A percentile compares a stretch with the other conserved stretches of the same genome.
phyloP scores from a whole-genome alignment of 2,888 invertebrate genomes.

The Automeris io region DNA sequence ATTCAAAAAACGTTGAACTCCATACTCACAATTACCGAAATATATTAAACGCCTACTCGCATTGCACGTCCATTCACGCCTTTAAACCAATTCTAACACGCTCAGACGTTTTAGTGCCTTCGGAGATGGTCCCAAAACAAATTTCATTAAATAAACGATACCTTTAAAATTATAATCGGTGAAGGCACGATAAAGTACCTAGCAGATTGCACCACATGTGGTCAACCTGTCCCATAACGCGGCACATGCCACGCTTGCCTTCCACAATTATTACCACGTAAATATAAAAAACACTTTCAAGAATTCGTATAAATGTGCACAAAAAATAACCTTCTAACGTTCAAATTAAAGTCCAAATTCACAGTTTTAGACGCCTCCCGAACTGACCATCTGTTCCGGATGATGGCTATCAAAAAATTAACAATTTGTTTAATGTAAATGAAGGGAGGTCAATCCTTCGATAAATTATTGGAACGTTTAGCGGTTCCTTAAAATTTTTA shows the following conservation, averaged over 20 bases:
- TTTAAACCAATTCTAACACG: slow-evolving; percentile 16
- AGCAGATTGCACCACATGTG: slow-evolving; percentile 73
- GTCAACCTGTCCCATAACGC: slow-evolving; percentile 73
- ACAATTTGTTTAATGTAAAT: slow-evolving; percentile 77
- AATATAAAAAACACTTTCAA: slow-evolving; percentile 52
- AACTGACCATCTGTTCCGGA: slow-evolving; percentile 67
- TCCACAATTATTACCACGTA: slow-evolving; percentile 59
- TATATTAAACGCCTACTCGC: background rate
- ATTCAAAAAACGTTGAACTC: slow-evolving; percentile 15
- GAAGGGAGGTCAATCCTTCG: slow-evolving; percentile 64
- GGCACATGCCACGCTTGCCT: slow-evolving; percentile 73
- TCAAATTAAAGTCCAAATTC: slow-evolving; percentile 20
- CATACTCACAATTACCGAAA: slow-evolving; percentile 17
- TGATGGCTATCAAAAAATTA: slow-evolving; percentile 76
- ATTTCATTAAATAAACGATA: slow-evolving; percentile 50
- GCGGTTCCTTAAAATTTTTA: slow-evolving; percentile 58
- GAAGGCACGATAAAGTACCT: slow-evolving; percentile 59
- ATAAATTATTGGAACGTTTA: slow-evolving; percentile 69
- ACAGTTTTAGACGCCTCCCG: slow-evolving; percentile 18
- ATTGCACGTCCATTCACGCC: slow-evolving; percentile 3
- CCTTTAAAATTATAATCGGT: slow-evolving; percentile 57
- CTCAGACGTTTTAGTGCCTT: slow-evolving; percentile 14
- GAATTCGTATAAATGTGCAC: slow-evolving; percentile 19
- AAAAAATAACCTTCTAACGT: slow-evolving; percentile 17
- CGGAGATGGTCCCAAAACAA: slow-evolving; percentile 38